These are phyloP conservation scores for Leptopterna dolabrata DNA, from an alignment of 2,888 invertebrate species.

Conservation along the genomic window DNA sequence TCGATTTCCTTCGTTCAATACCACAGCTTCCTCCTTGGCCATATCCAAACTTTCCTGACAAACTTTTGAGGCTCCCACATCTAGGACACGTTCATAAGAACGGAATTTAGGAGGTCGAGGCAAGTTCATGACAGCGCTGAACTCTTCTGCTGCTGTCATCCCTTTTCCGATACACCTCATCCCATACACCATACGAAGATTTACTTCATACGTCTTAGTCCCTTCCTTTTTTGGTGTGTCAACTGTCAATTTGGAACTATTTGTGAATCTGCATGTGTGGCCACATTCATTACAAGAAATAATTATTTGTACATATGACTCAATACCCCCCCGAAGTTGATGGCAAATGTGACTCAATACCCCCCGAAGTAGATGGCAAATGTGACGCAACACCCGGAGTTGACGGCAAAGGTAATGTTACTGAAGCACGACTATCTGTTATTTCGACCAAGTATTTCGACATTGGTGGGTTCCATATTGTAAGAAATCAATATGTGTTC, in stretches of 20 bases:
- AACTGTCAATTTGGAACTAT: background rate
- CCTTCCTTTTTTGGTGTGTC: background rate
- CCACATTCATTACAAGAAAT: background rate
- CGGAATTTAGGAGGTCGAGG: background rate
- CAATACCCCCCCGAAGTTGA: too few species aligned
- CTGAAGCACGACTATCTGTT: too few species aligned
- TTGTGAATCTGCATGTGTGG: background rate
- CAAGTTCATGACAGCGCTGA: background rate
- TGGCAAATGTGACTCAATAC: too few species aligned
- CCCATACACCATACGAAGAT: background rate
- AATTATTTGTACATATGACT: background rate
- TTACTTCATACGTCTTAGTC: background rate
- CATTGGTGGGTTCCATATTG: too few species aligned
- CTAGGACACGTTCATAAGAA: background rate
- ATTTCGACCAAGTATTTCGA: too few species aligned
- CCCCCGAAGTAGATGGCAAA: too few species aligned
- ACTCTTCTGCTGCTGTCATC: background rate
- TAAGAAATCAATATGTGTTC: too few species aligned
- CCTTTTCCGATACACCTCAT: background rate
- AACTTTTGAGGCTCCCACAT: too few species aligned
- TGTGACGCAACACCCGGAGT: too few species aligned
- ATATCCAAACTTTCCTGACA: background rate
- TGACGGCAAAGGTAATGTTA: too few species aligned
- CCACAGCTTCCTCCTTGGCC: background rate
- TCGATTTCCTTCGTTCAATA: background rate